Percentiles rank a stretch among this genome's conserved stretches.
Evolutionary conservation across 1,140 invertebrate species (phyloP).

Genomic region (Leptopilina boulardi): DNA sequence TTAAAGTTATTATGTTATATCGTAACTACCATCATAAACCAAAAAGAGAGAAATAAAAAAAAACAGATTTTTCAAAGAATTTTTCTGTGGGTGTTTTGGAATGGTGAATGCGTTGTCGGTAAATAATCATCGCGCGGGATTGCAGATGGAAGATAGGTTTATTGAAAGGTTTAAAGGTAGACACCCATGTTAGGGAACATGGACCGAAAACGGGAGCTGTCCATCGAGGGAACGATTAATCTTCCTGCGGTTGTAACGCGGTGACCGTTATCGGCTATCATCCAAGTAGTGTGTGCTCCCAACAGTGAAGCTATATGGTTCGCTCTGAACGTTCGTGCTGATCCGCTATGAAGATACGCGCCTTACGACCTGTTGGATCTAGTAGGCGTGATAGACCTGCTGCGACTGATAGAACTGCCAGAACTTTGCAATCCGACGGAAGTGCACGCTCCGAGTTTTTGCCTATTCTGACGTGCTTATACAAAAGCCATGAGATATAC

Average conservation of each 20-base stretch:
- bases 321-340: slow-evolving; percentile 61
- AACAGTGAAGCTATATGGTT: slow-evolving; percentile 52
- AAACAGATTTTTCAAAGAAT: no score
- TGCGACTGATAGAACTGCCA: slow-evolving; percentile 48
- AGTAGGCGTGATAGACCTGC: slow-evolving; percentile 58
- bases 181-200: slow-evolving; percentile 31
- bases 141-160: slow-evolving; percentile 4
- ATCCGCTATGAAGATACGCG: slow-evolving; percentile 65
- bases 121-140: not conserved
- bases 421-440: slow-evolving; percentile 47
- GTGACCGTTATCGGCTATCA: slow-evolving; percentile 64
- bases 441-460: not conserved
- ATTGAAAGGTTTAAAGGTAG: slow-evolving; percentile 30
- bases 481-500: not conserved
- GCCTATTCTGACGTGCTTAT: not conserved
- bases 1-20: no score
- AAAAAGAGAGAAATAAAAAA: no score
- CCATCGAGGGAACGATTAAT: slow-evolving; percentile 67
- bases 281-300: slow-evolving; percentile 46
- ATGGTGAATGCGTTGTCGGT: not conserved
- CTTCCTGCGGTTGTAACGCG: slow-evolving; percentile 53
- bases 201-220: slow-evolving; percentile 63
- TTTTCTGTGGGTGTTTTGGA: no score
- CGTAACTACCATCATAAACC: no score
- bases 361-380: slow-evolving; percentile 52